Conservation (phyloP, 2,113 vertebrate genomes). For the Ivindomyrus marchei region DNA sequence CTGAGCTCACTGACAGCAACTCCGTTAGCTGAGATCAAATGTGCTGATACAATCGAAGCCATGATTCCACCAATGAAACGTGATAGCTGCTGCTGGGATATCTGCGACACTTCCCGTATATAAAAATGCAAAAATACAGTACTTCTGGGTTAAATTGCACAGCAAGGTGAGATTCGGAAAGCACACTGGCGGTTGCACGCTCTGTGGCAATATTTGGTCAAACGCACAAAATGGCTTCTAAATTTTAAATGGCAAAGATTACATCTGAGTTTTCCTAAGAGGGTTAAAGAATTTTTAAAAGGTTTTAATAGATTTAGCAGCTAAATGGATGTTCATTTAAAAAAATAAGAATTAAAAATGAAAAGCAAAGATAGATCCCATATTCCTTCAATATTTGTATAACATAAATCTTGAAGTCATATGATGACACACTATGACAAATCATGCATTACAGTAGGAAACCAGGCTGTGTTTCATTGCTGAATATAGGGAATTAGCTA, state of each 20-base stretch:
- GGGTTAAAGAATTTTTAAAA: not conserved
- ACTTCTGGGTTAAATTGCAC: not conserved
- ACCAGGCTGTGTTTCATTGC: not conserved
- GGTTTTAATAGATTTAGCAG: not conserved
- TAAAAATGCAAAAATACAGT: conserved; percentile 9
- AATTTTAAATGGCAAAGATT: not conserved
- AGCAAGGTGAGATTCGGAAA: not conserved
- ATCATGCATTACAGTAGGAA: not conserved
- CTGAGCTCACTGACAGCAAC: not conserved
- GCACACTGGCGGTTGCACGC: not conserved
- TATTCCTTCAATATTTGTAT: not conserved
- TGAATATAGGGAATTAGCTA: not conserved
- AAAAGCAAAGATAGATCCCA: not conserved
- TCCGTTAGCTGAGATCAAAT: not conserved
- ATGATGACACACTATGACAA: not conserved
- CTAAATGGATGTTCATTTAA: not conserved
- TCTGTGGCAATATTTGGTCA: not conserved
- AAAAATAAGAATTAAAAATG: not conserved
- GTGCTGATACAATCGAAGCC: not conserved
- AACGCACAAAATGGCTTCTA: not conserved
- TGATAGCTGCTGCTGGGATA: not conserved
- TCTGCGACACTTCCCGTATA: not conserved
- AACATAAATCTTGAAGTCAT: not conserved
- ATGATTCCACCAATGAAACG: not conserved
- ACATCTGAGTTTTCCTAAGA: not conserved